Evolutionary conservation across 2,797 vertebrate genomes (phyloP).

Genomic region (Naso thynnoides): DNA sequence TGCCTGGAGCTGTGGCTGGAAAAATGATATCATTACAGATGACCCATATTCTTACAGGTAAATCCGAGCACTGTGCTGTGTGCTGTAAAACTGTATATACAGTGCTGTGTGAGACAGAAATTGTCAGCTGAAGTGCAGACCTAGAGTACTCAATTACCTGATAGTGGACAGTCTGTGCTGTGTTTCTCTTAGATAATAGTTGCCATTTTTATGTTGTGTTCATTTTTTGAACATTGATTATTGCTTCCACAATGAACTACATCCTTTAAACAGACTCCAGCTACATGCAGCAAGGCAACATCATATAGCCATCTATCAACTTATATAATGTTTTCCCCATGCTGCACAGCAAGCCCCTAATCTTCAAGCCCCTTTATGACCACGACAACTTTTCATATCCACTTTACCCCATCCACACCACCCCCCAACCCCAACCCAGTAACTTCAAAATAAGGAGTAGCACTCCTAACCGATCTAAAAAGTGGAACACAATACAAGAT

Average conservation of each 20-base stretch:
- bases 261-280: background rate
- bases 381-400: background rate
- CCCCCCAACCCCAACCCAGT: background rate
- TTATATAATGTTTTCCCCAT: background rate
- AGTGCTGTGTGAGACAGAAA: background rate
- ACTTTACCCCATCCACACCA: too few species aligned
- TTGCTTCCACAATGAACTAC: background rate
- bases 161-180: background rate
- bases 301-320: background rate
- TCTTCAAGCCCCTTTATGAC: too few species aligned
- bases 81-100: background rate
- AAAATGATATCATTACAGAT: conserved; percentile 65
- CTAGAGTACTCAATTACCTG: background rate
- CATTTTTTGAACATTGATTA: background rate
- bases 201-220: background rate
- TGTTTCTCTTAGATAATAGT: background rate
- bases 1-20: conserved; percentile 36
- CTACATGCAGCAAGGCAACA: background rate
- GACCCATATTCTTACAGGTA: conserved; percentile 53
- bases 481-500: background rate
- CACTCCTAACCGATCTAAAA: background rate
- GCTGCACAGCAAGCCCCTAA: background rate
- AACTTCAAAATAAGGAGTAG: background rate
- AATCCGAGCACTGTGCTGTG: conserved; percentile 1
- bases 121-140: background rate